Conservation (phyloP, 2,888 invertebrate genomes). For the Nomada fucata region DNA sequence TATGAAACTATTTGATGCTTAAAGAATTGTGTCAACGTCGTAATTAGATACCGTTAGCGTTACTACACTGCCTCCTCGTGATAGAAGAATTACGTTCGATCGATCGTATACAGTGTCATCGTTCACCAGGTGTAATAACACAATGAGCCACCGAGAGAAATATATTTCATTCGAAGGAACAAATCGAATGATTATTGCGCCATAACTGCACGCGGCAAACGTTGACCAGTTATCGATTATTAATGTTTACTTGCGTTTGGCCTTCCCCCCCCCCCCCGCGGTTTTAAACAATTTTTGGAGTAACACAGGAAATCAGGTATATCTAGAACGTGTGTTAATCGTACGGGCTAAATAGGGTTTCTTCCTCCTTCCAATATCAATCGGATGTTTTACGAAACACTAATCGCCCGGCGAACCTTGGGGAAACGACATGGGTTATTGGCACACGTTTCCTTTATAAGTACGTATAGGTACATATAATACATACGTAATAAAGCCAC, state of each 20-base stretch:
- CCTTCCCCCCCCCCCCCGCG: too few relatives aligned
- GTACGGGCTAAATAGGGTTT: not conserved
- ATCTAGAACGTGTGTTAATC: not conserved
- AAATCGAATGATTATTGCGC: not conserved
- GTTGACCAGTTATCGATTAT: not conserved
- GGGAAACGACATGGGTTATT: not conserved
- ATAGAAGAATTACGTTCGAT: conserved; percentile 37
- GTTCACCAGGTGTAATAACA: not conserved
- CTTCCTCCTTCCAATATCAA: not conserved
- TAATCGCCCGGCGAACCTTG: conserved; percentile 8
- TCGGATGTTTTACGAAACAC: conserved; percentile 17
- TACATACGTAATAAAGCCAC: conserved; percentile 10
- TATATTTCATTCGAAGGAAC: conserved; percentile 8
- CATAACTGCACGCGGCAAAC: conserved; percentile 3
- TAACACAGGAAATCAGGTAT: too few relatives aligned
- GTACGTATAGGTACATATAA: too few relatives aligned
- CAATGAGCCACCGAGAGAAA: not conserved
- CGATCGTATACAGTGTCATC: conserved; percentile 38
- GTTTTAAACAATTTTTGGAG: not conserved
- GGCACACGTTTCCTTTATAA: conserved; percentile 19
- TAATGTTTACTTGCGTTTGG: not conserved
- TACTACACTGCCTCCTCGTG: conserved; percentile 37
- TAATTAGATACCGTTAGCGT: conserved; percentile 56
- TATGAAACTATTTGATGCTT: conserved; percentile 35
- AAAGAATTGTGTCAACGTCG: conserved; percentile 45